phyloP scores from a whole-genome alignment of 2,888 invertebrate genomes.

The Archaeoteleia sp. region DNA sequence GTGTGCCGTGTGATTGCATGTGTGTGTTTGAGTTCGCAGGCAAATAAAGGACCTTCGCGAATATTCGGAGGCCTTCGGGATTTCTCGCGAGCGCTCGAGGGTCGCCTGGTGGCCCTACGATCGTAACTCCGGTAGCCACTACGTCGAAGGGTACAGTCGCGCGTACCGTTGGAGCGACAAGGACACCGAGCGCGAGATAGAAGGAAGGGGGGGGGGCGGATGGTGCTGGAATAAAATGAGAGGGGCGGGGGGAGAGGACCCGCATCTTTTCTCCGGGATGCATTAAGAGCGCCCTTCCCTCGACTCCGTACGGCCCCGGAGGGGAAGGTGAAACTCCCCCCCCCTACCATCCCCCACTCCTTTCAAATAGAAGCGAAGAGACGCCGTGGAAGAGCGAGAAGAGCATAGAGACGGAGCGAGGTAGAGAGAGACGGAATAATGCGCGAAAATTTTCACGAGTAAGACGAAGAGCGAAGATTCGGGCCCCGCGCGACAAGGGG shows the following conservation, averaged over 20 bases:
- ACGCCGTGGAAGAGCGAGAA: not conserved
- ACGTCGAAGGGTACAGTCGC: slow-evolving; percentile 65
- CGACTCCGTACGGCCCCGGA: slow-evolving; percentile 12
- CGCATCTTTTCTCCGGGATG: slow-evolving; percentile 64
- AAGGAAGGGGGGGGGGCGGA: slow-evolving; percentile 47
- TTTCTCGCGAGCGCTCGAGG: slow-evolving; percentile 60
- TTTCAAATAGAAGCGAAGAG: not conserved
- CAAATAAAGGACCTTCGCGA: slow-evolving; percentile 51
- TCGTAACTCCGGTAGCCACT: slow-evolving; percentile 74
- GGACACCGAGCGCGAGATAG: slow-evolving; percentile 37
- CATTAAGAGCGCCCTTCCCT: slow-evolving; percentile 56
- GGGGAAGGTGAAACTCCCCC: not conserved
- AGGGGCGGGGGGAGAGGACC: slow-evolving; percentile 43
- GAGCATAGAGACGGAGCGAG: not conserved
- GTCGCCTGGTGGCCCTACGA: slow-evolving; percentile 71
- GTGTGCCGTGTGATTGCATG: too few relatives aligned
- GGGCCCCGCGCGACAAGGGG: slow-evolving; percentile 15
- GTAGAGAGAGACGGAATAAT: slow-evolving; percentile 21
- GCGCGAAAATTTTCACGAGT: slow-evolving; percentile 1
- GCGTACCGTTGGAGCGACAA: slow-evolving; percentile 45
- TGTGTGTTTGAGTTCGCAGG: slow-evolving; percentile 18
- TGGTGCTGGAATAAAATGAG: slow-evolving; percentile 13
- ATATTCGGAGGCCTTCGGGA: slow-evolving; percentile 65
- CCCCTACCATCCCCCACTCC: slow-evolving; percentile 1
- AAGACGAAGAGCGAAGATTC: slow-evolving; percentile 29